Base-by-base conservation (phyloP, 2,113 vertebrate genomes). In the Nannospalax galili region DNA sequence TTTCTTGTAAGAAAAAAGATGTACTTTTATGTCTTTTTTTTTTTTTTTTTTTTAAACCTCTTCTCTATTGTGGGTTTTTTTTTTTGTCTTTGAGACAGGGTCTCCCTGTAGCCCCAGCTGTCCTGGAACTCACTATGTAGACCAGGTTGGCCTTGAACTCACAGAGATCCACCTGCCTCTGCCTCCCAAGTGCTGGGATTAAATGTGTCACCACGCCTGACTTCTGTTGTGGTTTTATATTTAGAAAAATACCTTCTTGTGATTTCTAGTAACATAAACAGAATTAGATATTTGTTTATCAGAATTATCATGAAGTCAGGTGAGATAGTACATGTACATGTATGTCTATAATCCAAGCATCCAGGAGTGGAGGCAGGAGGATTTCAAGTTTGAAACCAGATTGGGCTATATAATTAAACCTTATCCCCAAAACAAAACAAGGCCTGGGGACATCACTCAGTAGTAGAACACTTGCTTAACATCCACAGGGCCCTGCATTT, bases 251-350 rank as follows among this genome's bases (percentile, higher is more conserved):
- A 70, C 84, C 48, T 74, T 93, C 84, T 84, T 88, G 19, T 77
- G 75, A 70, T 95, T 92, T 84, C 22, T 94, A 78, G 52, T 79
- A 87, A 95, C 20, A 48, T 86, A 62, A 96, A 78, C 62, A 67
- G 32, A 95, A 74, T 75, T 32, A 84, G n/a, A 72, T 81, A 92
- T 81, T 56, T 85, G 9, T 40, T 81, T 87, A 82, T 95, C 32
- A 77, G 69, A 89, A 92, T 28, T 72, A 12, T 84, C 42, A 9
- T 84, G 15, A 24, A 87, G 24, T 22, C 35, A 64, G 58, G 37
- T 40, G 37, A 82, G 37, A n/a, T 64, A 42, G 64, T 35, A 24
- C 48, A 52, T 52, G 48, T 52, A 52, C 11, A 11, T 52, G 48
- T 16, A 69, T 12, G 48, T 12, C 64, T 72, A 4, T 58, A 37